Conservation (phyloP, 2,888 invertebrate genomes). For the Cartodere bifasciata region DNA sequence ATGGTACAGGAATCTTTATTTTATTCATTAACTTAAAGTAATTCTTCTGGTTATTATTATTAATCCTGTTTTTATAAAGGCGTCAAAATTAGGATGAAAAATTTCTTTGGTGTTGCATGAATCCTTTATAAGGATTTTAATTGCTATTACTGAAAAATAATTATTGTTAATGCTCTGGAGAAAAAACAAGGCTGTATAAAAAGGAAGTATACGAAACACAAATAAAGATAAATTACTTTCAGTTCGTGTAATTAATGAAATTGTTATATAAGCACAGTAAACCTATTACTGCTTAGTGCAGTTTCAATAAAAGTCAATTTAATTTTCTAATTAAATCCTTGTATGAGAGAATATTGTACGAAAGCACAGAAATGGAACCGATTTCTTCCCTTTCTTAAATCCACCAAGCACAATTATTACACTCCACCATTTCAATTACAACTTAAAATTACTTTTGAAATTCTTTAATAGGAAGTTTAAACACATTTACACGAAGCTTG, state of each 20-base stretch:
- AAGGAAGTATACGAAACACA: too few species aligned
- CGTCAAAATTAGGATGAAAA: too few species aligned
- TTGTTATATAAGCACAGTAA: constrained; percentile 29
- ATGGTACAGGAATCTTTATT: too few species aligned
- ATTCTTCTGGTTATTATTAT: too few species aligned
- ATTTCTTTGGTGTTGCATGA: too few species aligned
- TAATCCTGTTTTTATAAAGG: too few species aligned
- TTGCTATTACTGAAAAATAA: too few species aligned
- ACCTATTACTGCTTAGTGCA: constrained; percentile 29
- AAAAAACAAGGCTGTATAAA: too few species aligned
- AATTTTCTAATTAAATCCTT: constrained; percentile 34
- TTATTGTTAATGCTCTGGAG: too few species aligned
- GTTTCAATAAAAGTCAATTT: constrained; percentile 35
- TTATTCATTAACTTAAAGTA: too few species aligned
- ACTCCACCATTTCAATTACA: constrained; percentile 38
- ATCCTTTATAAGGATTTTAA: too few species aligned
- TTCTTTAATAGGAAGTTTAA: constrained; percentile 35
- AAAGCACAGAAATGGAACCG: constrained; percentile 30
- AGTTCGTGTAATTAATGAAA: constrained; percentile 29
- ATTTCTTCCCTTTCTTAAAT: constrained; percentile 13
- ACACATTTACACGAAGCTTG: constrained; percentile 21
- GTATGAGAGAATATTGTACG: constrained; percentile 26
- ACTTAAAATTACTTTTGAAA: constrained; percentile 38
- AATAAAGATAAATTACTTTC: constrained; percentile 28
- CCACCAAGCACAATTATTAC: constrained; percentile 33